phyloP scores from a whole-genome alignment of 2,113 vertebrate species.

The Sterna hirundo region DNA sequence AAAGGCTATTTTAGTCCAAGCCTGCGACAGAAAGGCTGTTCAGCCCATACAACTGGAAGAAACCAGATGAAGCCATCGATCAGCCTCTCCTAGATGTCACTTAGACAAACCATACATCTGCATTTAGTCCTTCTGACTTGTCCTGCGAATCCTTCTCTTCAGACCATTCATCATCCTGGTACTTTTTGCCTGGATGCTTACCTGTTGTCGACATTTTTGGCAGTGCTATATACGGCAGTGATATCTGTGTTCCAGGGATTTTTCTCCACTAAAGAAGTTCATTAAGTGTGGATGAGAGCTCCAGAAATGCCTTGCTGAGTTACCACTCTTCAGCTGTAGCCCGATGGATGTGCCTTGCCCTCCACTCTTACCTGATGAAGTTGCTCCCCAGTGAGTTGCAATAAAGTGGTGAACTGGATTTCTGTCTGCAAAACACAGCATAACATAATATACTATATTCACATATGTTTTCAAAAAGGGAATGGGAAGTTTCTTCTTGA shows the following conservation, averaged over 20 bases:
- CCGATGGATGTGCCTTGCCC: fast-evolving
- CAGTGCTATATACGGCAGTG: not conserved
- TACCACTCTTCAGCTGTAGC: not conserved
- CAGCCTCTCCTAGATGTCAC: not conserved
- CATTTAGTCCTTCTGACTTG: not conserved
- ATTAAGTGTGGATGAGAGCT: not conserved
- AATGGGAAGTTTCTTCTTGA: not conserved
- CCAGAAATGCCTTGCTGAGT: not conserved
- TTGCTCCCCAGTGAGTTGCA: not conserved
- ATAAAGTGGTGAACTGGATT: not conserved
- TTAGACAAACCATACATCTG: not conserved
- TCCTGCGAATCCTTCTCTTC: not conserved
- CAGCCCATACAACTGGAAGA: not conserved
- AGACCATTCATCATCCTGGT: not conserved
- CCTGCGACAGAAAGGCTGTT: not conserved
- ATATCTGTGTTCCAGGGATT: not conserved
- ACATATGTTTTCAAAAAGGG: not conserved
- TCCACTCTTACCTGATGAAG: not conserved
- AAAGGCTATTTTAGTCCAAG: not conserved
- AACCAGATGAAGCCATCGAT: fast-evolving
- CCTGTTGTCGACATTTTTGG: not conserved
- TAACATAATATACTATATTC: not conserved
- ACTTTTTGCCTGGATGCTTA: not conserved
- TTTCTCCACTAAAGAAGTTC: not conserved
- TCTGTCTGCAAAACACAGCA: not conserved